These are phyloP conservation scores for Apamea monoglypha DNA, from an alignment of 2,888 invertebrate genomes.

Conservation along the genomic window DNA sequence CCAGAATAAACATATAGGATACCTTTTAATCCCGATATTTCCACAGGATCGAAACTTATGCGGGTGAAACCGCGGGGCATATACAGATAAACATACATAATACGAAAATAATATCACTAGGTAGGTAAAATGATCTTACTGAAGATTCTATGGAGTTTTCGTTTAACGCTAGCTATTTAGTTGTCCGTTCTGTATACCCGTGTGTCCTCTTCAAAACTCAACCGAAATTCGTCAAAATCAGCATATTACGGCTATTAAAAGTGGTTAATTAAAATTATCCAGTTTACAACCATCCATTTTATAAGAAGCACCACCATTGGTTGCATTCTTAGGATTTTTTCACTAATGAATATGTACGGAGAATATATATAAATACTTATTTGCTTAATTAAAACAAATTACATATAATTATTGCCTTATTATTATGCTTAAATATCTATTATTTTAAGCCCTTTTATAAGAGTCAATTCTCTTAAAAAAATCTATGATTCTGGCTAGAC, in stretches of 20 bases:
- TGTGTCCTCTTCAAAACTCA: conserved; percentile 39
- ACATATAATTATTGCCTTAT: conserved; percentile 17
- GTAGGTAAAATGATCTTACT: no score
- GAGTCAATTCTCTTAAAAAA: no score
- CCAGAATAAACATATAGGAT: no score
- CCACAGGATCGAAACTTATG: no score
- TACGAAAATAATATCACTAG: no score
- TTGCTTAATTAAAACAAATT: conserved; percentile 45
- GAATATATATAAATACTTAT: conserved; percentile 37
- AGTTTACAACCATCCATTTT: conserved; percentile 27
- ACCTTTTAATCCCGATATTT: no score
- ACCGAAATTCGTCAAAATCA: conserved; percentile 54
- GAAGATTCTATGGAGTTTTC: no score
- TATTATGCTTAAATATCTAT: conserved; percentile 4
- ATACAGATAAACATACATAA: no score
- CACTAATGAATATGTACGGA: conserved; percentile 60
- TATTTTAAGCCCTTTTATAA: not conserved
- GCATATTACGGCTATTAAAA: conserved; percentile 54
- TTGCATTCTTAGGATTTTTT: conserved; percentile 49
- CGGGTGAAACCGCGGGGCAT: no score
- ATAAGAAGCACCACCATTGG: conserved; percentile 20
- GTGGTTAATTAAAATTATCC: conserved; percentile 59
- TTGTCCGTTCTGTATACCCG: not conserved
- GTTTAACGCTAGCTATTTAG: not conserved
- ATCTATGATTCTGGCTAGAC: not conserved